Base-by-base conservation (phyloP, 2,888 invertebrate genomes). In the Drosophila multiciliata region DNA sequence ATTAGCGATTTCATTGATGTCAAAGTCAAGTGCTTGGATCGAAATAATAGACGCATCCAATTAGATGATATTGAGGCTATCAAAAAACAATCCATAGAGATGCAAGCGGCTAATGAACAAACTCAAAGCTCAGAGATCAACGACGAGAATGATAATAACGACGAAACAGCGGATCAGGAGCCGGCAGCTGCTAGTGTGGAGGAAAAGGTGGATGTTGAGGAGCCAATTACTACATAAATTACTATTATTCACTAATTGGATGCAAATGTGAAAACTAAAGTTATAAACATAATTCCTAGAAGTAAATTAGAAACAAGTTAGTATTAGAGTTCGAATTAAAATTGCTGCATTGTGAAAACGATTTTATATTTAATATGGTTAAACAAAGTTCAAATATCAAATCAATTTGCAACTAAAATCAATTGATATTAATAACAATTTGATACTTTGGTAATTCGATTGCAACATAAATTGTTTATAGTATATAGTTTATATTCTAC, bases 1-100 rank as follows among this genome's bases (percentile, higher is more conserved):
- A 86, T 92, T 59, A 83, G 87, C 26, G 93, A 93, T 60, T 93
- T 92, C 54, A 82, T 91, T n/a, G 83, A 82, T 52, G 87, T 93
- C 1, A 87, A 91, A 72, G 93, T 92, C 5, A 92, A 91, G 70
- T 91, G 91, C 20, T 69, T 92, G 70, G 91, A 91, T 78, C 79
- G 89, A 6, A 91, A 87, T 48, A 91, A 90, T 45, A 83, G 92
- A 20, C 91, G 92, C 23, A 91, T 93, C 0, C 88, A 90, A 69
- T 73, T 93, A 7, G 76, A 87, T n/a, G 87, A 91, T 69, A 53
- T 86, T 5, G 78, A 80, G 55, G 86, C 83, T 20, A 57, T 92
- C 12, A 78, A 82, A n/a, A 83, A 83, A 64, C 40, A 90, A 53
- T 80, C 85, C 17, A n/a, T 66, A 7, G 81, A 88, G 26, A 79